phyloP scores from a whole-genome alignment of 2,797 vertebrate genomes.

The Chloroceryle inda region DNA sequence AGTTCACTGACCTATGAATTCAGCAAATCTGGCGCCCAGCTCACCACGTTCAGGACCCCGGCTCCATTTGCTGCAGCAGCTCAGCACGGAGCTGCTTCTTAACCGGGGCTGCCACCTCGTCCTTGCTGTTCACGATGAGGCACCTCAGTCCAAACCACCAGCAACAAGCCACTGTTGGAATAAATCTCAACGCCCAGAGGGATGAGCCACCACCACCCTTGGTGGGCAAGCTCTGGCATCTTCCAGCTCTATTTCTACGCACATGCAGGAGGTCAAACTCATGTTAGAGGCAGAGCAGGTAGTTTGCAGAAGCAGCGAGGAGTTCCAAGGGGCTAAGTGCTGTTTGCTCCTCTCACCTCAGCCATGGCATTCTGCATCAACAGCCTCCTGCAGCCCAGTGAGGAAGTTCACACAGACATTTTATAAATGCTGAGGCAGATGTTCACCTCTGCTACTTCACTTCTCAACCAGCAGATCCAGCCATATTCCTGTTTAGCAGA shows the following conservation, averaged over 20 bases:
- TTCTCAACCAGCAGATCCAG: neutral
- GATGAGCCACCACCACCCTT: rapidly evolving
- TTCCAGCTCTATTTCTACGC: neutral
- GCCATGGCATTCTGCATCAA: neutral
- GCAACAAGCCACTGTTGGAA: neutral
- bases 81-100: neutral
- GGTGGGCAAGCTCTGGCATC: neutral
- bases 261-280: rapidly evolving
- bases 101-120: neutral
- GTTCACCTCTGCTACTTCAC: neutral
- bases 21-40: neutral
- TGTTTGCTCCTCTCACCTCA: neutral
- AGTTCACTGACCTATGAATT: neutral
- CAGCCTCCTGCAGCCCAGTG: neutral
- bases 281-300: rapidly evolving
- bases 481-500: neutral
- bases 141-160: rapidly evolving
- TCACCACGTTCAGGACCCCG: rapidly evolving
- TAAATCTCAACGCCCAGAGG: rapidly evolving
- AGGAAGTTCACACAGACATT: neutral
- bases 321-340: rapidly evolving
- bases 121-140: rapidly evolving
- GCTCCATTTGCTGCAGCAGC: neutral
- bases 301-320: neutral
- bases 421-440: rapidly evolving